A percentile compares a stretch with the other conserved stretches of the same genome.
Conservation (phyloP, 2,888 invertebrate genomes). For the Apamea monoglypha region DNA sequence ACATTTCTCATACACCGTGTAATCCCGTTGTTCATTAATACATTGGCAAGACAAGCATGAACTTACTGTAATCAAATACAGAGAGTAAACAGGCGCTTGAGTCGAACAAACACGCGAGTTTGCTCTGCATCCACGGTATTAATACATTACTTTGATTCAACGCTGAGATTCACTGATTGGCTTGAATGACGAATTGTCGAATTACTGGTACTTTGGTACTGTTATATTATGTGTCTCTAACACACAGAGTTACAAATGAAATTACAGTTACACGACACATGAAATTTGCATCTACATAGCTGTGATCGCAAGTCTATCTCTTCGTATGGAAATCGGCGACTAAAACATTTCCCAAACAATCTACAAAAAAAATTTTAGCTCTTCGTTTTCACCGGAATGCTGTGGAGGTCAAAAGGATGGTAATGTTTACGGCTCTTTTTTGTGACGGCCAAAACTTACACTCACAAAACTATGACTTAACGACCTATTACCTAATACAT, state of each 20-base stretch:
- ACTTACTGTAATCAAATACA: constrained; percentile 70
- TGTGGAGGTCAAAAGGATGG: too few species aligned
- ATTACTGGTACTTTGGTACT: neutral
- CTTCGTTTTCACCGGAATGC: too few species aligned
- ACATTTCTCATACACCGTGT: constrained; percentile 12
- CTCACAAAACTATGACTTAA: neutral
- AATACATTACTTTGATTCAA: constrained; percentile 60
- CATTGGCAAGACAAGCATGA: constrained; percentile 69
- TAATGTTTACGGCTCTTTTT: too few species aligned
- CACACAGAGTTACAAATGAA: neutral
- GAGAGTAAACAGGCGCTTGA: constrained; percentile 60
- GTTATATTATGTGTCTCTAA: neutral
- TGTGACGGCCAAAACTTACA: neutral
- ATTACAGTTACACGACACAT: neutral
- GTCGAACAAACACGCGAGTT: constrained; percentile 57
- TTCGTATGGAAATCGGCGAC: too few species aligned
- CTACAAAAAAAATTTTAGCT: too few species aligned
- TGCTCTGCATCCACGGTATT: constrained; percentile 56
- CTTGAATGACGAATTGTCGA: constrained; percentile 3
- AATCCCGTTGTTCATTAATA: constrained; percentile 62
- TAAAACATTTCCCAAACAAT: neutral
- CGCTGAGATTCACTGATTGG: constrained; percentile 40
- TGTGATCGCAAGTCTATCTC: too few species aligned
- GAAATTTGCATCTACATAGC: neutral
- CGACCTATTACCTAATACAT: too few species aligned